phyloP scores from a whole-genome alignment of 2,797 vertebrate genomes.

The Paratrypauchen microcephalus region DNA sequence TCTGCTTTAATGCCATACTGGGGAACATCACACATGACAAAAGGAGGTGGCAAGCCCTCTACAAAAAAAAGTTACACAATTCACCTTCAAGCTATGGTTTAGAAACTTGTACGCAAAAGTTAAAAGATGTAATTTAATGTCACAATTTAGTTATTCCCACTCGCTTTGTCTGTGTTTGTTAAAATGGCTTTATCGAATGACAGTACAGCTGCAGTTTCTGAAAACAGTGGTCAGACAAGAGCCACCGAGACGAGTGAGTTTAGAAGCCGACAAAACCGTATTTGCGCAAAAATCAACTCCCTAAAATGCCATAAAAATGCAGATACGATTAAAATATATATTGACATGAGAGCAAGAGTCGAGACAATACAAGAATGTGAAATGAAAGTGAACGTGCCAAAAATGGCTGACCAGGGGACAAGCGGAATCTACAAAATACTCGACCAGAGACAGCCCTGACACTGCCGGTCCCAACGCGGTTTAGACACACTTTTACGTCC shows the following conservation, averaged over 20 bases:
- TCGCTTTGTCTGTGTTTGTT: constrained; percentile 19
- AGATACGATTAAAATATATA: constrained; percentile 66
- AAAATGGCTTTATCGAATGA: constrained; percentile 23
- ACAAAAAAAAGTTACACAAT: too few relatives aligned
- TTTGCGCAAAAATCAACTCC: neutral
- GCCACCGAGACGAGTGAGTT: neutral
- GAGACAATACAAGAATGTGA: constrained; percentile 35
- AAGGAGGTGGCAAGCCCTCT: too few relatives aligned
- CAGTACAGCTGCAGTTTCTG: neutral
- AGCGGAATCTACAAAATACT: constrained; percentile 35
- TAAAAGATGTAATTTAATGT: constrained; percentile 17
- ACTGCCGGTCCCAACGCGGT: constrained; percentile 58
- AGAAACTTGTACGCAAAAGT: constrained; percentile 20
- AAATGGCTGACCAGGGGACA: constrained; percentile 13
- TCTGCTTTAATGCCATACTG: too few relatives aligned
- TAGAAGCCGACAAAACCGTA: constrained; percentile 11
- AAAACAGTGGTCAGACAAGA: neutral
- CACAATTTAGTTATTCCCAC: constrained; percentile 7
- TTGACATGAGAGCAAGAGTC: constrained; percentile 42
- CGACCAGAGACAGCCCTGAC: constrained; percentile 47
- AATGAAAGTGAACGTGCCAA: constrained; percentile 47
- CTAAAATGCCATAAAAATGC: constrained; percentile 55
- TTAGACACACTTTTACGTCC: constrained; percentile 42
- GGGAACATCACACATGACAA: too few relatives aligned
- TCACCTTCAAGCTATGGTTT: constrained; percentile 16